Percentiles rank a stretch among this genome's conserved stretches.
phyloP scores from a whole-genome alignment of 2,113 vertebrate genomes.

The Sialia sialis region DNA sequence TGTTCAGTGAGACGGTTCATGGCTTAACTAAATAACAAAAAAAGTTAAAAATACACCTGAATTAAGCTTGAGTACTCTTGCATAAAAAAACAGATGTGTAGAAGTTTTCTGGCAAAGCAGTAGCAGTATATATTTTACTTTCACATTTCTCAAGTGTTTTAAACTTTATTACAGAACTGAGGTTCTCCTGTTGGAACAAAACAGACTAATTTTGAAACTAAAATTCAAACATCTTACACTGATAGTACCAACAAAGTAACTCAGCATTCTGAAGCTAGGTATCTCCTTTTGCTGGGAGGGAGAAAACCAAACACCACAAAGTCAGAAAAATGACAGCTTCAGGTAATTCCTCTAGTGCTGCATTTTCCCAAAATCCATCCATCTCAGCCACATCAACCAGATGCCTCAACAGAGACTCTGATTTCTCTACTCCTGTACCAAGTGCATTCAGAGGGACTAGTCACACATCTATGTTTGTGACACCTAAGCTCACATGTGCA shows the following conservation, averaged over 20 bases:
- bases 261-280: not conserved
- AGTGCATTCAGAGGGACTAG: not conserved
- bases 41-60: not conserved
- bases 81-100: not conserved
- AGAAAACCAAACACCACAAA: not conserved
- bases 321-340: not conserved
- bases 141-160: not conserved
- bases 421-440: not conserved
- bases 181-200: not conserved
- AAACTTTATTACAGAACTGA: not conserved
- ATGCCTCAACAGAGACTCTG: not conserved
- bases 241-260: not conserved
- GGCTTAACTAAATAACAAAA: not conserved
- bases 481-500: not conserved
- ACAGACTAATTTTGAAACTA: not conserved
- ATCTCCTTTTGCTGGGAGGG: not conserved
- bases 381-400: not conserved
- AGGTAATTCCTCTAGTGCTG: not conserved
- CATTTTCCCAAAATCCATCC: not conserved
- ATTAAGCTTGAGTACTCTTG: not conserved
- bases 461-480: rapidly evolving
- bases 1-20: not conserved
- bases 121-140: not conserved
- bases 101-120: not conserved
- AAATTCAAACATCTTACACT: not conserved